phyloP scores from a whole-genome alignment of 2,888 invertebrate genomes.

The Oscheius onirici region DNA sequence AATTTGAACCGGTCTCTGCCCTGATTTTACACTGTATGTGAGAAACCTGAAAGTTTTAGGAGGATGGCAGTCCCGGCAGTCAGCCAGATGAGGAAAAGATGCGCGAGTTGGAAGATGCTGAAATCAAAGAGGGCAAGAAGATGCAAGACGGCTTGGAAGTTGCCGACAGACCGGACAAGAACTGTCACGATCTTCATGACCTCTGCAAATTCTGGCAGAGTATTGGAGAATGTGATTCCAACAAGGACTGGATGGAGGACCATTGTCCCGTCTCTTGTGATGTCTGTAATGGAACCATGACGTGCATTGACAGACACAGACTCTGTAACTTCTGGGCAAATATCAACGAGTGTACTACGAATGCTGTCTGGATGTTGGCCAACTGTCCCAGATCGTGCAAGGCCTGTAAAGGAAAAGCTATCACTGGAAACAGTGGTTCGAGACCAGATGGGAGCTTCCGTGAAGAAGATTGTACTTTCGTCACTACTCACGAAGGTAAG shows the following conservation, averaged over 20 bases:
- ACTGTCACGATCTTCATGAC: conserved; percentile 68
- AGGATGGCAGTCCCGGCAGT: conserved; percentile 23
- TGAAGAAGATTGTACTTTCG: conserved; percentile 67
- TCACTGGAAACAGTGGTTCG: conserved; percentile 49
- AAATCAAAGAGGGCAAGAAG: conserved; percentile 9
- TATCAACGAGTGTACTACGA: conserved; percentile 69
- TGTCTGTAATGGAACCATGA: conserved; percentile 65
- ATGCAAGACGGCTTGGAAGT: conserved; percentile 18
- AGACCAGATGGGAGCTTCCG: conserved; percentile 59
- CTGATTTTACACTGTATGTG: conserved; percentile 9
- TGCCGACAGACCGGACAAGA: conserved; percentile 16
- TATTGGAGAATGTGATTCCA: conserved; percentile 68
- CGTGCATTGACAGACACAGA: conserved; percentile 68
- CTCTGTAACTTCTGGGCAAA: conserved; percentile 68
- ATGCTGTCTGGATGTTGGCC: conserved; percentile 71
- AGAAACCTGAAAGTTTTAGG: conserved; percentile 15
- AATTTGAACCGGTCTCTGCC: conserved; percentile 20
- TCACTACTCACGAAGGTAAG: conserved; percentile 68
- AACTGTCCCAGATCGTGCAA: conserved; percentile 69
- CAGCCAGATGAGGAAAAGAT: conserved; percentile 17
- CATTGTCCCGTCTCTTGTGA: conserved; percentile 69
- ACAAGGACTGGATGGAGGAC: conserved; percentile 69
- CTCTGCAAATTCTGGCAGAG: conserved; percentile 71
- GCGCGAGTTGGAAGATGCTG: conserved; percentile 17
- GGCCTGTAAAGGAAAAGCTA: conserved; percentile 63